Percentiles rank a stretch among this genome's conserved stretches.
phyloP scores from a whole-genome alignment of 2,888 invertebrate genomes.

The Eustalomyia histrio region DNA sequence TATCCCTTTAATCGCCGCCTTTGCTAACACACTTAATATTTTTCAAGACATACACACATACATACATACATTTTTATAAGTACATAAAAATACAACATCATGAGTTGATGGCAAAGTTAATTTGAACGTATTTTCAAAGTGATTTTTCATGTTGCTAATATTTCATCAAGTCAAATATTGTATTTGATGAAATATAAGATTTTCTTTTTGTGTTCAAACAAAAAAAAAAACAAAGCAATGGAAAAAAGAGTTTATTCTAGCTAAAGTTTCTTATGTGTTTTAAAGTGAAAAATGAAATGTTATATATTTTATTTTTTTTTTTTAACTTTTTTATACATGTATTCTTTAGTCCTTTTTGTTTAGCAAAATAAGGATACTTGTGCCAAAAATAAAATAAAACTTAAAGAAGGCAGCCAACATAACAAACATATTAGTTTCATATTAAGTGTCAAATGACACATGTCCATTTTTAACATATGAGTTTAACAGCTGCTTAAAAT shows the following conservation, averaged over 20 bases:
- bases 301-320: background rate
- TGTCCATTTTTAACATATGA: constrained; percentile 58
- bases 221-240: constrained; percentile 12
- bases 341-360: background rate
- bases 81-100: constrained; percentile 26
- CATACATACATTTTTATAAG: no score
- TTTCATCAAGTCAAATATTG: constrained; percentile 60
- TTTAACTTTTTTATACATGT: background rate
- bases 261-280: constrained; percentile 1
- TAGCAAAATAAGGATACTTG: constrained; percentile 11
- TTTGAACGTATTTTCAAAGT: constrained; percentile 58
- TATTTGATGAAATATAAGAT: constrained; percentile 51
- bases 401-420: constrained; percentile 2
- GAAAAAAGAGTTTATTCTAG: constrained; percentile 22
- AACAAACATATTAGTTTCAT: constrained; percentile 54
- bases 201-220: background rate
- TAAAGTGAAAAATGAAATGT: background rate
- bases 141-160: constrained; percentile 64
- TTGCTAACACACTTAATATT: background rate
- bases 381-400: background rate
- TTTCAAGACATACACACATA: background rate
- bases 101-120: constrained; percentile 52
- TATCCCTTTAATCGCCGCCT: background rate
- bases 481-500: constrained; percentile 57
- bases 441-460: constrained; percentile 65